A percentile compares a stretch with the other conserved stretches of the same genome.
Evolutionary conservation across 2,888 invertebrate genomes (phyloP).

Genomic region (Polyommatus iphigenia): DNA sequence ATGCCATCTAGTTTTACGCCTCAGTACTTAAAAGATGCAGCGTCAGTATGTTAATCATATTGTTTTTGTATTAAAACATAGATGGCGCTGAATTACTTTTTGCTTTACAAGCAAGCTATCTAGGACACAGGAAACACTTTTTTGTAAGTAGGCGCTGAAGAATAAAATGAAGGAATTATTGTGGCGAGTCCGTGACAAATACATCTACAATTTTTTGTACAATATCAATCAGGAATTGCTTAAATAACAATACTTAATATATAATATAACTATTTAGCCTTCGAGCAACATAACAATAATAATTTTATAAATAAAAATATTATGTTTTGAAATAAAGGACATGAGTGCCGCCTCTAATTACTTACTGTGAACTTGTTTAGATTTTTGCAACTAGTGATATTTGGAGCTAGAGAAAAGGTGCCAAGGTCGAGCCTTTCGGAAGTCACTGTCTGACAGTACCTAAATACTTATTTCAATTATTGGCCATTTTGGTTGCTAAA

Average conservation of each 20-base stretch:
- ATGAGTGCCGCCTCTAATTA: neutral
- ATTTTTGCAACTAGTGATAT: conserved; percentile 6
- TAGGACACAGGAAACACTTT: neutral
- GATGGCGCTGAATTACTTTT: neutral
- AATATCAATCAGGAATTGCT: too few relatives aligned
- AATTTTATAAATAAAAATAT: too few relatives aligned
- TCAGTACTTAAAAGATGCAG: neutral
- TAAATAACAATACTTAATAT: too few relatives aligned
- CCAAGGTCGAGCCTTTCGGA: neutral
- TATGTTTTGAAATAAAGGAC: too few relatives aligned
- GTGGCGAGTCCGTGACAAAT: too few relatives aligned
- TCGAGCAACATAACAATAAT: too few relatives aligned
- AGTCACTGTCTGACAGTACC: neutral
- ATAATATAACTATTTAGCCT: too few relatives aligned
- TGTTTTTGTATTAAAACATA: neutral
- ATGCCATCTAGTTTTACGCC: neutral
- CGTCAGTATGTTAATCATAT: neutral
- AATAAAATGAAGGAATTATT: neutral
- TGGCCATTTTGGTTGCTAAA: too few relatives aligned
- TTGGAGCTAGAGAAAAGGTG: neutral
- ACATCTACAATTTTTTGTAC: too few relatives aligned
- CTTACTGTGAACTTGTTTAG: neutral
- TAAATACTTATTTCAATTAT: too few relatives aligned
- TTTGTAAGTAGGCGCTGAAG: neutral
- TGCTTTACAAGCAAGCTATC: neutral